Evolutionary conservation across 2,113 vertebrate genomes (phyloP).

Genomic region (Orientallactaga bullata): DNA sequence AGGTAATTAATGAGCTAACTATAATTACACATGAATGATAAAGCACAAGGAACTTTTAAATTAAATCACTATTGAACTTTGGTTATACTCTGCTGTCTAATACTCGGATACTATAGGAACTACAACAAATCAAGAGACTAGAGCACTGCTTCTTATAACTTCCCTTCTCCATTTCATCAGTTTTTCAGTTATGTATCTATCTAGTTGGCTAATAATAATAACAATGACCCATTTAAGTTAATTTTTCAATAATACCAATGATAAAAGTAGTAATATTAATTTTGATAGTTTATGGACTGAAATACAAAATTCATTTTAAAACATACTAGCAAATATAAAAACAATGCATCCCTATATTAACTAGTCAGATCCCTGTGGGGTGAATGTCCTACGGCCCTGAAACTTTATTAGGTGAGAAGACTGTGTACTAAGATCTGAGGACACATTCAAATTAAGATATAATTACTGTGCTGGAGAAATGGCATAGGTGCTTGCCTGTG

Average conservation of each 20-base stretch:
- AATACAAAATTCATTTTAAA: neutral
- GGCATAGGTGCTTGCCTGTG: too few relatives aligned
- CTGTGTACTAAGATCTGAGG: too few relatives aligned
- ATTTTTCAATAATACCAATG: neutral
- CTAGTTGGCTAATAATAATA: neutral
- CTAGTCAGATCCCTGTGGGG: too few relatives aligned
- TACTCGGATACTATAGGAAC: neutral
- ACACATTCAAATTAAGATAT: too few relatives aligned
- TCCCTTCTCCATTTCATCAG: neutral
- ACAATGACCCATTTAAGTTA: slow-evolving; percentile 28
- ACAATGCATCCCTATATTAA: too few relatives aligned
- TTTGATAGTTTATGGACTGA: neutral
- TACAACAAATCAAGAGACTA: neutral
- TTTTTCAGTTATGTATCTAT: neutral
- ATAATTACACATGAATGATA: slow-evolving; percentile 77
- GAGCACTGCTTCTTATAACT: accelerated
- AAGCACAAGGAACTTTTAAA: slow-evolving; percentile 74
- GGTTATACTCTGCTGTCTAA: neutral
- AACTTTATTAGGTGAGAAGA: too few relatives aligned
- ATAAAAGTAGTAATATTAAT: neutral
- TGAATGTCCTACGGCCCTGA: too few relatives aligned
- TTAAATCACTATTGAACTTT: slow-evolving; percentile 70
- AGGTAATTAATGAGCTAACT: slow-evolving; percentile 78
- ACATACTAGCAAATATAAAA: too few relatives aligned
- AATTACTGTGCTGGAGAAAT: too few relatives aligned